Base-by-base conservation (phyloP, 1,140 invertebrate species). In the Drosophila setifemur region DNA sequence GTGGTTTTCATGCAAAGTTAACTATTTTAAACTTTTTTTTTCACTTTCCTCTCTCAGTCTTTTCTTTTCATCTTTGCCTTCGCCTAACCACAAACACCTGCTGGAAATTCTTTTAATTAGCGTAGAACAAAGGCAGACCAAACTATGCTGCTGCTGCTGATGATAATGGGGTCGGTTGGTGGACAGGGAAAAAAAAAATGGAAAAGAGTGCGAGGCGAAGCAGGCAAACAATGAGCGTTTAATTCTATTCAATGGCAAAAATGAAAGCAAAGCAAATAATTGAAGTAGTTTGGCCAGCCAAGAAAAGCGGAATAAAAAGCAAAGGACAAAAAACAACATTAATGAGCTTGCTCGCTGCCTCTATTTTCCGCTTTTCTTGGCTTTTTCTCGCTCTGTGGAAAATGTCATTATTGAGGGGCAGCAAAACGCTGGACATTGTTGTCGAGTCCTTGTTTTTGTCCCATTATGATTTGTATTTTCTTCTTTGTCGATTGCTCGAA, bases 91-190 rank as follows among this genome's bases (percentile, higher is more conserved):
- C 78, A 82, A 82, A 83, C 77, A 82, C 73, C 77, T 82, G 78
- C 78, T 82, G 73, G 73, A 82, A 83, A 83, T 82, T 82, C 78
- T 54, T 82, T 82, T 82, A 82, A 82, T 82, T 82, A 82, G 77
- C 77, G 78, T 19, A 48, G 78, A 82, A 82, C 77, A 82, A 82
- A 83, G 54, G 78, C 44, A 28, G 19, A 4, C 53, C 43, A 71
- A 71, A 60, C 61, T 58, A 48, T 39, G 60, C 35, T 64, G 54
- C 31, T 57, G 63, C 39, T 39, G 60, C 35, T 64, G 54, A 40
- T 57, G 63, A 35, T 45, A 53, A 58, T 18, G 66, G 42, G 47
- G 68, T 31, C 55, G 57, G 45, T 29, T 31, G 14, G 39, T 35
- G 31, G 21, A n/a, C n/a, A n/a, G 7, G 31, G n/a, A 11, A 29